Conservation (phyloP, 2,888 invertebrate species). For the Aleiodes leptofemur region DNA sequence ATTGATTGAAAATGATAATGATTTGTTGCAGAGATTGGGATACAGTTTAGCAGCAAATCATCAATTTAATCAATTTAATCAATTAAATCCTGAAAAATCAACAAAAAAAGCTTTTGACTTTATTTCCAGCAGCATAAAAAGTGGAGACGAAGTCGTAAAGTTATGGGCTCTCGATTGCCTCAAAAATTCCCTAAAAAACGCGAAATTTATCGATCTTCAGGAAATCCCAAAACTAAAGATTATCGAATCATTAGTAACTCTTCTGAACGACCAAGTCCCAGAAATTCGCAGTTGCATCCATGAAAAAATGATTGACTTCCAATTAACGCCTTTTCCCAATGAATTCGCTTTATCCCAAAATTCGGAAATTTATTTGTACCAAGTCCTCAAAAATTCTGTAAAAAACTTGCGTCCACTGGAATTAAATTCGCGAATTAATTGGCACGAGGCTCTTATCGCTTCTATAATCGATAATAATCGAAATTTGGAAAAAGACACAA, state of each 20-base stretch:
- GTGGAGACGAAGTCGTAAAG: constrained; percentile 57
- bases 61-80: too few species aligned
- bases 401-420: too few species aligned
- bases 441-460: not conserved
- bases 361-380: not conserved
- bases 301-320: constrained; percentile 53
- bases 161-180: constrained; percentile 60
- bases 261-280: constrained; percentile 78
- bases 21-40: not conserved
- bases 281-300: constrained; percentile 75
- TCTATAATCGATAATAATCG: not conserved
- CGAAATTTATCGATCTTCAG: constrained; percentile 49
- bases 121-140: constrained; percentile 27
- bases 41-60: not conserved
- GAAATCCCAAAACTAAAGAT: constrained; percentile 68
- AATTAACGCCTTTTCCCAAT: not conserved
- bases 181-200: constrained; percentile 48
- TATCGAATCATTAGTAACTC: constrained; percentile 74
- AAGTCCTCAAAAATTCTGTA: not conserved
- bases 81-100: not conserved
- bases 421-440: not conserved
- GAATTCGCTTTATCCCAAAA: not conserved
- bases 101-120: not conserved
- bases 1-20: not conserved
- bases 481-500: not conserved